These are phyloP conservation scores for Morinoia aosen DNA, from an alignment of 2,888 invertebrate species.

Conservation along the genomic window DNA sequence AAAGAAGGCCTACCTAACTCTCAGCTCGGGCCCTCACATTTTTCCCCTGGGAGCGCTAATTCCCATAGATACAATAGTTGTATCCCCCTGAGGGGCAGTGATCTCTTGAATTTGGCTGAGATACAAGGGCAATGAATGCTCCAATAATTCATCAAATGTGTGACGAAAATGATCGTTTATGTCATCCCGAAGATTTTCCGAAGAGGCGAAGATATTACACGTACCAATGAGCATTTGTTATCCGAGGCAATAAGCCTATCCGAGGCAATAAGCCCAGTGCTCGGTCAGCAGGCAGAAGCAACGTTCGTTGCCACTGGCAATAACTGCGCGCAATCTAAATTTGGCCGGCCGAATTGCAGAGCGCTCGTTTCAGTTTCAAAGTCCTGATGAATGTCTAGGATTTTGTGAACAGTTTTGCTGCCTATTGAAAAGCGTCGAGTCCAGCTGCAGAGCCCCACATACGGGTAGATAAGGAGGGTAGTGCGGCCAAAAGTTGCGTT, in stretches of 20 bases:
- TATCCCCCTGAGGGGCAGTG: no score
- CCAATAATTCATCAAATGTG: neutral
- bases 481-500: neutral
- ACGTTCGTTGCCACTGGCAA: neutral
- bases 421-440: neutral
- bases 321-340: conserved; percentile 38
- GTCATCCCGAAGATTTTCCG: neutral
- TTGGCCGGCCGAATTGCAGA: conserved; percentile 12
- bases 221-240: conserved; percentile 29
- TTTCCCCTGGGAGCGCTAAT: no score
- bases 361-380: conserved; percentile 21
- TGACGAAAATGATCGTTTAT: neutral
- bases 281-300: neutral
- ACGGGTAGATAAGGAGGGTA: neutral
- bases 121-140: neutral
- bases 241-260: conserved; percentile 15
- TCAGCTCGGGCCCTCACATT: no score
- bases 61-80: no score
- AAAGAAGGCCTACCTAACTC: no score
- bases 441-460: neutral
- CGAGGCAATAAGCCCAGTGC: neutral
- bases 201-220: neutral
- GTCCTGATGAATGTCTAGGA: conserved; percentile 38
- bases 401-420: conserved; percentile 8
- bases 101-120: neutral